Evolutionary conservation across 2,113 vertebrate genomes (phyloP).

Genomic region (Albula glossodonta): DNA sequence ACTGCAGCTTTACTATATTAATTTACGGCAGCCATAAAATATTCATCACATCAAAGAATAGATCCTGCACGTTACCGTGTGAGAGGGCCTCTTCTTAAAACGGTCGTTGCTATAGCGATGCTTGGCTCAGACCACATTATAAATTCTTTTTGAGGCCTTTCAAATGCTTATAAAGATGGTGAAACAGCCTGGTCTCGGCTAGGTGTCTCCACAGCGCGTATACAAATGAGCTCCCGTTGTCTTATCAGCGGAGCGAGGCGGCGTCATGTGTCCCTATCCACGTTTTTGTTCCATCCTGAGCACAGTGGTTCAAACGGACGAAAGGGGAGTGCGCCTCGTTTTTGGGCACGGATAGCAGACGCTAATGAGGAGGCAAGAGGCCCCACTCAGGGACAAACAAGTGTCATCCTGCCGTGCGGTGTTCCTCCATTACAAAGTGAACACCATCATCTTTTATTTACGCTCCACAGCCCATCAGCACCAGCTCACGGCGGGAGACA

Average conservation of each 20-base stretch:
- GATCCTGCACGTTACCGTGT: neutral
- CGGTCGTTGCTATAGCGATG: conserved; percentile 17
- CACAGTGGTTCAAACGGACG: neutral
- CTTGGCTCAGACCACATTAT: neutral
- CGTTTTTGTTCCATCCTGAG: neutral
- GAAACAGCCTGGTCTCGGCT: neutral
- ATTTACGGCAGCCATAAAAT: conserved; percentile 37
- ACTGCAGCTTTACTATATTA: conserved; percentile 29
- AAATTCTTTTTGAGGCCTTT: conserved; percentile 4
- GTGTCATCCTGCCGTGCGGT: neutral
- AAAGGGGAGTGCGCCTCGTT: neutral
- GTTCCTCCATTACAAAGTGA: conserved; percentile 22
- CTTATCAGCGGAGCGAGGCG: conserved; percentile 14
- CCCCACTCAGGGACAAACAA: neutral
- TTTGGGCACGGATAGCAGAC: neutral
- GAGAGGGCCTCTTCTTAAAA: neutral
- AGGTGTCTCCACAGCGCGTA: neutral
- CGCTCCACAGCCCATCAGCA: conserved; percentile 30
- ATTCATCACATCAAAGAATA: conserved; percentile 26
- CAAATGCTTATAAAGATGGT: conserved; percentile 1
- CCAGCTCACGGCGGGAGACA: conserved; percentile 31
- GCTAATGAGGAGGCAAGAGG: neutral
- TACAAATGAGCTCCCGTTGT: neutral
- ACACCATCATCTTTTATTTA: conserved; percentile 40
- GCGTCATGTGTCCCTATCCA: neutral